Evolutionary conservation across 2,113 vertebrate genomes (phyloP).

Genomic region (Edolisoma coerulescens): DNA sequence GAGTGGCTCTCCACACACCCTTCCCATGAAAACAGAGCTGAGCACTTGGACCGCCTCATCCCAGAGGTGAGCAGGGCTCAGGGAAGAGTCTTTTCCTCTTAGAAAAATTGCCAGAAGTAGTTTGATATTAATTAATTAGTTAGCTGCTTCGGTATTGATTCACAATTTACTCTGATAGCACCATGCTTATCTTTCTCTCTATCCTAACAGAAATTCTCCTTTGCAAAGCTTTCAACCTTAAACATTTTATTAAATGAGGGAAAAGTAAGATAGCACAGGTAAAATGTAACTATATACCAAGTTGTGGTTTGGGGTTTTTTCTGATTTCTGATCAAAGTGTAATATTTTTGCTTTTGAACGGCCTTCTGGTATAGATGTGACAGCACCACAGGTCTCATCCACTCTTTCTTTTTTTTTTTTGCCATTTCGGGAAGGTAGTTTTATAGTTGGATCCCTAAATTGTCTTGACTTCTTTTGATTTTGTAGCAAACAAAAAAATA

Average conservation of each 20-base stretch:
- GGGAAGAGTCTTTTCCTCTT: neutral
- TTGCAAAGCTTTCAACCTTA: neutral
- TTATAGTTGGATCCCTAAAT: neutral
- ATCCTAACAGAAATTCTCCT: neutral
- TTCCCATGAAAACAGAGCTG: slow-evolving; percentile 84
- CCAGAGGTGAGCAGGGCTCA: slow-evolving; percentile 80
- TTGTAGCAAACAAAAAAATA: neutral
- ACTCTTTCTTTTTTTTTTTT: neutral
- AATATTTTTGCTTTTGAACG: neutral
- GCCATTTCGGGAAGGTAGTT: neutral
- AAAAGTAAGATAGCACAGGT: neutral
- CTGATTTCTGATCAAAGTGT: neutral
- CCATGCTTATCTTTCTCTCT: neutral
- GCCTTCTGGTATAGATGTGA: neutral
- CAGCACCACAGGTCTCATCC: neutral
- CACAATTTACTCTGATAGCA: neutral
- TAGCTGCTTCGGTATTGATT: neutral
- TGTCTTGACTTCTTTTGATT: neutral
- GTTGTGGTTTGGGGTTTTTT: neutral
- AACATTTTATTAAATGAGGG: neutral
- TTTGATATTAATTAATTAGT: neutral
- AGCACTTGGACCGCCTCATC: slow-evolving; percentile 83
- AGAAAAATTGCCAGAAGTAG: neutral
- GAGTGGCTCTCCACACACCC: slow-evolving; percentile 97
- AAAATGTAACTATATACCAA: neutral